Base-by-base conservation (phyloP, 2,113 vertebrate species). In the Equus quagga region DNA sequence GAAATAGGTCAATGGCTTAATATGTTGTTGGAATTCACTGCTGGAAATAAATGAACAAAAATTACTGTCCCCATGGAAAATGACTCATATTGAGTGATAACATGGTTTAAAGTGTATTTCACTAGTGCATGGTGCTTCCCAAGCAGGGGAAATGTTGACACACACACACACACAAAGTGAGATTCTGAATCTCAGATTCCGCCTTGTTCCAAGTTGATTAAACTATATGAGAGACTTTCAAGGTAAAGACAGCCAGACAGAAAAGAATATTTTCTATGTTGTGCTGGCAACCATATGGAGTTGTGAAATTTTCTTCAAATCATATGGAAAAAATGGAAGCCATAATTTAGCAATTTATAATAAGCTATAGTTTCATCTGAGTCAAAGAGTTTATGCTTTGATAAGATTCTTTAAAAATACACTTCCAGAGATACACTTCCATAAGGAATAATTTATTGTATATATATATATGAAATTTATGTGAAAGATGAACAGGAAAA, bases 361-460 rank as follows among this genome's bases (percentile, higher is more conserved):
- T 79, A 72, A 93, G 92, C 41, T 97, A 75, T 86, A 94, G 78
- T 98, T 97, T 91, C 87, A 73, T 97, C 88, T 98, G 90, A 98
- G 93, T 91, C 65, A 97, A 97, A 98, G 64, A 97, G 84, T 95
- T 95, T 98, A 15, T 92, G 91, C 96, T 98, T 98, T 98, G 81
- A 96, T 94, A 97, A 98, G 91, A 60, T 97, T 98, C 36, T 95
- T 96, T 88, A 90, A 98, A 98, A 98, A 97, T 96, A 15, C 6
- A 89, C 97, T 98, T 98, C 95, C 86, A 97, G 94, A 97, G 92
- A 98, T 97, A 98, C 89, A 98, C 0, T 2, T 89, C 97, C 69
- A 95, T 96, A 98, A 98, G 98, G 96, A 98, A 98, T 98, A 92
- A 98, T 98, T 98, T 98, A 97, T 98, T 98, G 36, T 41, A 97